Evolutionary conservation across 2,797 vertebrate species (phyloP).

Genomic region (Protonibea diacanthus): DNA sequence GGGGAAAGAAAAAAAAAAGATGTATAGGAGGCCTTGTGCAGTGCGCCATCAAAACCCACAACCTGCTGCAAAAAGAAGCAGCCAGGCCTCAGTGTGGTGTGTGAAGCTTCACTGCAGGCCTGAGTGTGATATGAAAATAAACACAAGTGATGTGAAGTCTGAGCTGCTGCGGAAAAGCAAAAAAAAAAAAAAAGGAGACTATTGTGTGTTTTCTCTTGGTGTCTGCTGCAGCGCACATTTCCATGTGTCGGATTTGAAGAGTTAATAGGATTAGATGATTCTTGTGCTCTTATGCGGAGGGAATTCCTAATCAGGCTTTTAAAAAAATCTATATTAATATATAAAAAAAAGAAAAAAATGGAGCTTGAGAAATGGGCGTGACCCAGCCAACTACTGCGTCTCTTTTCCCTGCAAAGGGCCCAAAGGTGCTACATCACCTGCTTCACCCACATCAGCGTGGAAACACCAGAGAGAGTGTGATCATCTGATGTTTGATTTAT

Average conservation of each 20-base stretch:
- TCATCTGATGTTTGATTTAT: no score
- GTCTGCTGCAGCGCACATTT: conserved; percentile 42
- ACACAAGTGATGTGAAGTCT: background rate
- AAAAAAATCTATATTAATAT: background rate
- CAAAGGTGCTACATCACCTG: conserved; percentile 33
- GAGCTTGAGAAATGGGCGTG: conserved; percentile 68
- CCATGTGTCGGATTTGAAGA: conserved; percentile 52
- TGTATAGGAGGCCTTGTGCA: conserved; percentile 33
- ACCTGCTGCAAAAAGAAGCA: conserved; percentile 14
- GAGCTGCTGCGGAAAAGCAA: no score
- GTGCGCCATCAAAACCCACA: conserved; percentile 15
- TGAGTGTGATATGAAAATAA: background rate
- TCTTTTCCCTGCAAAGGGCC: conserved; percentile 59
- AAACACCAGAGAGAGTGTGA: no score
- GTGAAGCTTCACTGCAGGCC: background rate
- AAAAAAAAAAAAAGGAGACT: background rate
- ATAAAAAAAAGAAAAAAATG: no score
- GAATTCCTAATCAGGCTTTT: conserved; percentile 68
- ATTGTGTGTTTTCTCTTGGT: conserved; percentile 7
- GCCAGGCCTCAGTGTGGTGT: conserved; percentile 25
- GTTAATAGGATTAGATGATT: conserved; percentile 66
- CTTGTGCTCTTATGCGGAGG: conserved; percentile 56
- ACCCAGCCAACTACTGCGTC: conserved; percentile 64
- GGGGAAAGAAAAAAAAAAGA: background rate
- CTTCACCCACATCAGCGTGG: no score